Percentiles rank a stretch among this genome's conserved stretches.
These are phyloP conservation scores for Montifringilla adamsi DNA, from an alignment of 2,113 vertebrate genomes.

Conservation along the genomic window DNA sequence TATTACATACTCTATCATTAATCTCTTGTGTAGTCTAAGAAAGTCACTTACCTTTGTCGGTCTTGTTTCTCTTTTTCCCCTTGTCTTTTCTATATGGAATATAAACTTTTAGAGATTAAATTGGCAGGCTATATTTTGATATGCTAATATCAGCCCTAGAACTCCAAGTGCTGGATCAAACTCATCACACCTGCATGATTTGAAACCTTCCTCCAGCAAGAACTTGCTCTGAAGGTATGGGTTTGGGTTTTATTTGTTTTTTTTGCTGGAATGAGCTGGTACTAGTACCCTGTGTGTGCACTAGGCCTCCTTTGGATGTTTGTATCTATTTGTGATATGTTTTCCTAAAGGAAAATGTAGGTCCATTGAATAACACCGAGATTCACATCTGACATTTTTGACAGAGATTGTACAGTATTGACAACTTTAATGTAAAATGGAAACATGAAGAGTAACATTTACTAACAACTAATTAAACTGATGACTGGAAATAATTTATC, in stretches of 20 bases:
- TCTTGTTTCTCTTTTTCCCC: neutral
- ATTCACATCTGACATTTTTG: slow-evolving; percentile 57
- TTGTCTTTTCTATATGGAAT: neutral
- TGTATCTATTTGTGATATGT: neutral
- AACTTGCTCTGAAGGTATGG: neutral
- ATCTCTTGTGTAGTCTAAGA: neutral
- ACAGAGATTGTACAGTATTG: slow-evolving; percentile 48
- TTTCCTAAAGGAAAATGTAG: neutral
- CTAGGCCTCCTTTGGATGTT: neutral
- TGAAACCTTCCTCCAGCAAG: neutral
- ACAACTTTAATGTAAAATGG: slow-evolving; percentile 48
- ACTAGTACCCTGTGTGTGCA: neutral
- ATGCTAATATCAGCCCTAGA: neutral
- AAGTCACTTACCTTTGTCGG: neutral
- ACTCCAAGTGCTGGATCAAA: neutral
- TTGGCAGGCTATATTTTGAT: neutral
- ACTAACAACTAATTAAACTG: slow-evolving; percentile 43
- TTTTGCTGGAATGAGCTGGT: neutral
- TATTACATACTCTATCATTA: neutral
- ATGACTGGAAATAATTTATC: slow-evolving; percentile 40
- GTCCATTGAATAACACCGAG: slow-evolving; percentile 30
- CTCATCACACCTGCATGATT: neutral
- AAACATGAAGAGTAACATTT: slow-evolving; percentile 42
- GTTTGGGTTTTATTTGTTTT: neutral
- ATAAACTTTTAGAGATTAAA: neutral